Evolutionary conservation across 23 tunicate genomes (phyloP).

Genomic region (Clavelina lepadiformis): DNA sequence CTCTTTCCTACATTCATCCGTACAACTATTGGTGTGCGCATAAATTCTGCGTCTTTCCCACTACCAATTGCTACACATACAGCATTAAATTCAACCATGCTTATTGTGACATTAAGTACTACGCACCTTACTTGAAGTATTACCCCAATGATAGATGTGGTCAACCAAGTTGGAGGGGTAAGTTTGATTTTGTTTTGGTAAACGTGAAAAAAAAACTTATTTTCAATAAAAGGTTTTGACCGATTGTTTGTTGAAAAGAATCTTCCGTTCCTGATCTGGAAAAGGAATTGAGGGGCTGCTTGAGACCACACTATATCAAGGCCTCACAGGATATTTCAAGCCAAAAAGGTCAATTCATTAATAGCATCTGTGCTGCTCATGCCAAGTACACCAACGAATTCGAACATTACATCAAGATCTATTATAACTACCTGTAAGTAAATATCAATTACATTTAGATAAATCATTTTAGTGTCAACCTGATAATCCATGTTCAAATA

Average conservation of each 20-base stretch:
- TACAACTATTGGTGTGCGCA: slow-evolving; percentile 24
- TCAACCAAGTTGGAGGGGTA: slow-evolving; percentile 7
- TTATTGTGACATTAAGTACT: slow-evolving; percentile 31
- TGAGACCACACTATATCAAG: background rate
- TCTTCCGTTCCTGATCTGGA: slow-evolving; percentile 8
- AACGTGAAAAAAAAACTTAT: too few relatives aligned
- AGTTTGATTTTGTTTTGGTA: background rate
- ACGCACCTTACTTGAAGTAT: slow-evolving; percentile 30
- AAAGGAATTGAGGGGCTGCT: slow-evolving; percentile 14
- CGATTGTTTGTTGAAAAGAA: slow-evolving; percentile 3
- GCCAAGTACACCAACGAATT: background rate
- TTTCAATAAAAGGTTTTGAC: too few relatives aligned
- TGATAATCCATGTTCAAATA: too few relatives aligned
- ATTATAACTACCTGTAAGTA: slow-evolving; percentile 18
- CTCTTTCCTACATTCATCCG: slow-evolving; percentile 13
- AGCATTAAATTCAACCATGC: slow-evolving; percentile 30
- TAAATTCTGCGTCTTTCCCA: slow-evolving; percentile 15
- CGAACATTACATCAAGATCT: slow-evolving; percentile 6
- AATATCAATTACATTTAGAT: too few relatives aligned
- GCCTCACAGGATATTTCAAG: slow-evolving; percentile 3
- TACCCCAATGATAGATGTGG: slow-evolving; percentile 31
- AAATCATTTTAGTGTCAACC: too few relatives aligned
- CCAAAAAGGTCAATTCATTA: slow-evolving; percentile 4
- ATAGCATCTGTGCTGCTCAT: background rate
- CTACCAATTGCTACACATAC: slow-evolving; percentile 23